phyloP scores from a whole-genome alignment of 2,888 invertebrate genomes.

The Scaeva pyrastri region DNA sequence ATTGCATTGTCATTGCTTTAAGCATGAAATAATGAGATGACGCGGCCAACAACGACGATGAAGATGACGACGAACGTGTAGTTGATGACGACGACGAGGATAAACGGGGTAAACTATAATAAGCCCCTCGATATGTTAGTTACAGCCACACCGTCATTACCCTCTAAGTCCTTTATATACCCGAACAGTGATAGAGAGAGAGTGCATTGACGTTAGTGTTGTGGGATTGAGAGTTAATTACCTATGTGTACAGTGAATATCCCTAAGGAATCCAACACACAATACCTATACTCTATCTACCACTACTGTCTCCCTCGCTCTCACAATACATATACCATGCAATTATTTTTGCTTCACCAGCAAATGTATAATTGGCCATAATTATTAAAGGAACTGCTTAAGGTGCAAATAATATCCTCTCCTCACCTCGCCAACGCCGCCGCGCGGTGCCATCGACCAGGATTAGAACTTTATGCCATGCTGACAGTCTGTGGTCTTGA shows the following conservation, averaged over 20 bases:
- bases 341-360: slow-evolving; percentile 58
- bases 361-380: slow-evolving; percentile 66
- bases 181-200: not conserved
- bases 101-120: not conserved
- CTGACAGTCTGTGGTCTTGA: slow-evolving; percentile 17
- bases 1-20: slow-evolving; percentile 33
- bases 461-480: slow-evolving; percentile 13
- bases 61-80: too few species aligned
- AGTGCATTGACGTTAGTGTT: slow-evolving; percentile 52
- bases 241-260: slow-evolving; percentile 14
- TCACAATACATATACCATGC: slow-evolving; percentile 40
- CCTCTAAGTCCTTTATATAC: not conserved
- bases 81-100: not conserved
- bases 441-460: not conserved
- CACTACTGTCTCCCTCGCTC: not conserved
- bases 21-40: slow-evolving; percentile 25
- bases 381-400: slow-evolving; percentile 65
- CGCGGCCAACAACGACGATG: not conserved
- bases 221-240: slow-evolving; percentile 26
- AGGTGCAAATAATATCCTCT: slow-evolving; percentile 52
- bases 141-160: not conserved
- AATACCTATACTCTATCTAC: not conserved
- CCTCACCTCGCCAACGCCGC: too few species aligned
- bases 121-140: not conserved
- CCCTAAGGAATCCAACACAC: slow-evolving; percentile 23